These are phyloP conservation scores for Anthoscopus minutus DNA, from an alignment of 2,113 vertebrate genomes.

Conservation along the genomic window DNA sequence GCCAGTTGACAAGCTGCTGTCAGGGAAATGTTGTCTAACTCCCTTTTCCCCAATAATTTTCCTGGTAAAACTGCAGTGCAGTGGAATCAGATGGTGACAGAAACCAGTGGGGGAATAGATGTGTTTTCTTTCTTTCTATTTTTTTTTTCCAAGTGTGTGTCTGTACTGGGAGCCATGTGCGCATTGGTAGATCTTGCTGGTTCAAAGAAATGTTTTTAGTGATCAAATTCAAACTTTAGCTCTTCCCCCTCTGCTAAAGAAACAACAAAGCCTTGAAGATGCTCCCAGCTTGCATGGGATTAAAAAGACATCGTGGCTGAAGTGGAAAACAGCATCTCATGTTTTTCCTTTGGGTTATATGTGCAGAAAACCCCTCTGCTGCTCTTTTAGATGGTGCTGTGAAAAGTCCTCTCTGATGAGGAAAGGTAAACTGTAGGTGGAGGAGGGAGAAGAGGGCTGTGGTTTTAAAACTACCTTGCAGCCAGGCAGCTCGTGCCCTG, in stretches of 20 bases:
- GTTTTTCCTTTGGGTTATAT: slow-evolving; percentile 31
- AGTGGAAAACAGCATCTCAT: slow-evolving; percentile 24
- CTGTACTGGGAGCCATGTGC: slow-evolving; percentile 10
- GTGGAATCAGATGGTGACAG: slow-evolving; percentile 58
- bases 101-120: slow-evolving; percentile 30
- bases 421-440: neutral
- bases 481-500: neutral
- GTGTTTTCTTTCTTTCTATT: neutral
- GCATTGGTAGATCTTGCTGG: neutral
- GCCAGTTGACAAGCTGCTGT: slow-evolving; percentile 56
- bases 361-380: neutral
- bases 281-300: slow-evolving; percentile 40
- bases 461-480: neutral
- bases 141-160: neutral
- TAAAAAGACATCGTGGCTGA: slow-evolving; percentile 27
- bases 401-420: neutral
- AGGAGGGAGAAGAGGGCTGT: neutral
- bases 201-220: slow-evolving; percentile 52
- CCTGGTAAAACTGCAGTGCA: slow-evolving; percentile 42
- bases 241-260: slow-evolving; percentile 1
- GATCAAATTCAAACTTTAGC: slow-evolving; percentile 33
- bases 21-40: slow-evolving; percentile 48
- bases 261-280: slow-evolving; percentile 50
- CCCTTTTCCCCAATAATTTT: slow-evolving; percentile 49
- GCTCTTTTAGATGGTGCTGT: neutral